Percentiles rank a stretch among this genome's conserved stretches.
Conservation (phyloP, 2,113 vertebrate genomes). For the Amphiprion ocellaris region DNA sequence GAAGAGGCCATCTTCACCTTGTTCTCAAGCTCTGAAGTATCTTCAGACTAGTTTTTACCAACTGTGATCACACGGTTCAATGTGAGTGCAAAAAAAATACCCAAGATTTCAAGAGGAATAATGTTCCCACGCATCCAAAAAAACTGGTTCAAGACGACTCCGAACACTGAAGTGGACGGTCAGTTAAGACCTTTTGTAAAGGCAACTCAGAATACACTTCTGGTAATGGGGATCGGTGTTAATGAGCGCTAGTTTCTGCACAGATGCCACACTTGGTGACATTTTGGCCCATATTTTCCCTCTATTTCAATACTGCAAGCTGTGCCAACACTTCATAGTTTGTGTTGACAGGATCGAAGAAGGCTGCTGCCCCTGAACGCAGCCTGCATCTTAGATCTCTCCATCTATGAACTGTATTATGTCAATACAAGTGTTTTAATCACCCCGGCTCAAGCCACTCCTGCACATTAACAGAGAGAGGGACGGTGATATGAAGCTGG, state of each 20-base stretch:
- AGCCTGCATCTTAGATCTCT: background rate
- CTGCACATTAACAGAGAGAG: conserved; percentile 37
- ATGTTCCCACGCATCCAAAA: background rate
- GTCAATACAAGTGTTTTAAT: conserved; percentile 53
- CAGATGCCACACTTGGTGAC: background rate
- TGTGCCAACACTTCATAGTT: background rate
- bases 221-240: background rate
- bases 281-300: background rate
- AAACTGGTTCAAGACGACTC: background rate
- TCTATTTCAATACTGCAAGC: background rate
- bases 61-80: background rate
- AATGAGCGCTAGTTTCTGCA: background rate
- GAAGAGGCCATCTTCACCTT: conserved; percentile 28
- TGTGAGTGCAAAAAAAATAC: too few species aligned
- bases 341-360: background rate
- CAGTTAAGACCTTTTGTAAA: background rate
- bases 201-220: background rate
- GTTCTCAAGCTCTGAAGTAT: conserved; percentile 20
- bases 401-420: background rate
- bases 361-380: background rate
- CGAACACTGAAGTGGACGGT: background rate
- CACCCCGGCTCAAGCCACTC: conserved; percentile 29
- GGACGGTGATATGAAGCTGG: conserved; percentile 36
- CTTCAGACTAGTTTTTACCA: background rate
- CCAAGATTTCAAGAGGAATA: too few species aligned